Percentiles rank a stretch among this genome's conserved stretches.
Evolutionary conservation across 2,797 vertebrate species (phyloP).

Genomic region (Enteromius argenteus): DNA sequence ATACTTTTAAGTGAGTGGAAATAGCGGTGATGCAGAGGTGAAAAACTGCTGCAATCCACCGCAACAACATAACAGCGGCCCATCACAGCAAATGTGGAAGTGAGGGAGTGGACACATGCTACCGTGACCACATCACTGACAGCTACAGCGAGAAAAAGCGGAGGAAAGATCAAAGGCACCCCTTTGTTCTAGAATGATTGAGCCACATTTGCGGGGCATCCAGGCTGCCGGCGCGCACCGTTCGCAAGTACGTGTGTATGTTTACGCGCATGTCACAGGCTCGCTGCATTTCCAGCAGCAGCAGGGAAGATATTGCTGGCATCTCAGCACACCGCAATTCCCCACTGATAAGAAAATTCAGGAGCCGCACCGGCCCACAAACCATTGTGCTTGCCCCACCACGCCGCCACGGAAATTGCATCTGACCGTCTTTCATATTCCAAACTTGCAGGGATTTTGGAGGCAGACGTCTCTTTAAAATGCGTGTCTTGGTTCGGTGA

Average conservation of each 20-base stretch:
- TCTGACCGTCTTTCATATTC: conserved; percentile 50
- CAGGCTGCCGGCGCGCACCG: conserved; percentile 28
- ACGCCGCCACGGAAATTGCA: conserved; percentile 46
- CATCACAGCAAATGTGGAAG: conserved; percentile 30
- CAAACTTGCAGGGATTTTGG: conserved; percentile 33
- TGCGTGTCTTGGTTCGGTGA: not conserved
- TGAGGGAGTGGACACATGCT: conserved; percentile 42
- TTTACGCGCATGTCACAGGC: conserved; percentile 44
- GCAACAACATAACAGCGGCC: conserved; percentile 26
- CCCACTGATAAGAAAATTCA: conserved; percentile 69
- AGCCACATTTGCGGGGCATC: conserved; percentile 57
- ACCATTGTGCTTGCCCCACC: conserved; percentile 65
- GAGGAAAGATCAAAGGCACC: conserved; percentile 64
- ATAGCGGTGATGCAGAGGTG: not conserved
- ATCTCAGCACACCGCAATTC: conserved; percentile 65
- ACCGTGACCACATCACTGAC: conserved; percentile 49
- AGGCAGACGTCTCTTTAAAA: conserved; percentile 25
- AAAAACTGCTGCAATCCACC: not conserved
- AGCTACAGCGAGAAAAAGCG: conserved; percentile 21
- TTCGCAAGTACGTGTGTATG: conserved; percentile 59
- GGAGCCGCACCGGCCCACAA: conserved; percentile 60
- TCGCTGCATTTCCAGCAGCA: conserved; percentile 67
- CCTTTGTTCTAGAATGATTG: conserved; percentile 77
- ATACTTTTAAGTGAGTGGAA: not conserved
- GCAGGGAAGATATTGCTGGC: conserved; percentile 69